Base-by-base conservation (phyloP, 2,888 invertebrate species). In the Dicycla oo region DNA sequence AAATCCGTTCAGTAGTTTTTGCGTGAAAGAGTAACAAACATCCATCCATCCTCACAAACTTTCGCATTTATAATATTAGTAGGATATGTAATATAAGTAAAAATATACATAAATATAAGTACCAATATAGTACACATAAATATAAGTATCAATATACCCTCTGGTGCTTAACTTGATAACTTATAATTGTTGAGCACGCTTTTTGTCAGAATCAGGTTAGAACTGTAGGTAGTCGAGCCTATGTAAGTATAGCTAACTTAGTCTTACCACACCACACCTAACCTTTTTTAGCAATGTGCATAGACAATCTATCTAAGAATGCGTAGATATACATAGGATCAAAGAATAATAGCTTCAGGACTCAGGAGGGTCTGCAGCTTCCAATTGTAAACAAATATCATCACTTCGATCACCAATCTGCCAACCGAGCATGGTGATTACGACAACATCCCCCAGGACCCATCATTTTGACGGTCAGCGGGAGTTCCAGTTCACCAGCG, bases 141-240 rank as follows among this genome's bases (percentile, higher is more conserved):
- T n/a, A n/a, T n/a, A n/a, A n/a, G n/a, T n/a, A n/a, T n/a, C n/a
- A n/a, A n/a, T n/a, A 30, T 30, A 30, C 30, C 7, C n/a, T 1
- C 23, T 53, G 51, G 38, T 38, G 8, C 51, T 72, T 62, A 61
- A 57, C 51, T 72, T 72, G 58, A 76, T 47, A 76, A 51, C 38
- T 45, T 45, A n/a, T 56, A 51, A 69, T 70, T 69, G 58, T 69
- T 60, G 45, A 58, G 75, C 38, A 53, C 8, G 57, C 30, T 66
- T 75, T 30, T 30, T 45, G n/a, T 20, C 56, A 34, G 10, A 62
- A 62, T 53, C 20, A 51, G 62, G 61, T 38, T 43, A 61, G 18
- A 68, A 62, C 3, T 23, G 30, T 45, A 26, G 34, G 3, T n/a
- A n/a, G 47, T 49, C 20, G 34, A 54, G 18, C 23, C 23, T 53